Evolutionary conservation across 2,113 vertebrate species (phyloP).

Genomic region (Otis tarda): DNA sequence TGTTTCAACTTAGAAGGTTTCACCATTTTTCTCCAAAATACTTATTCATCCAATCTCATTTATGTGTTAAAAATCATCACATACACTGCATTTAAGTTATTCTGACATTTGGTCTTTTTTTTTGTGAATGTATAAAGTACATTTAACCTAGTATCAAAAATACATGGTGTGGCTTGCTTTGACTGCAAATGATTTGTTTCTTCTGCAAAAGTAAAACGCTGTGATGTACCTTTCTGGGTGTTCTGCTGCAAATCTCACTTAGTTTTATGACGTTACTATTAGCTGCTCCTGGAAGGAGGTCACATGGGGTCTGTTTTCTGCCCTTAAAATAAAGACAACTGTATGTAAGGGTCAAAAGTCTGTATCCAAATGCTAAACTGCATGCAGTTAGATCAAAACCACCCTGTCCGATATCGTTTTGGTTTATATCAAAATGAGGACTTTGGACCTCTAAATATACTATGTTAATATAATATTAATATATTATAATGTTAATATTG

Average conservation of each 20-base stretch:
- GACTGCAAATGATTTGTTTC: not conserved
- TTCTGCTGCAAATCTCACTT: not conserved
- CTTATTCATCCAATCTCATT: not conserved
- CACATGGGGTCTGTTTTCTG: not conserved
- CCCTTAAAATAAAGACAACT: not conserved
- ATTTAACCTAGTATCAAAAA: constrained; percentile 20
- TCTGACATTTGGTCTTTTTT: not conserved
- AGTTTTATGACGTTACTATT: constrained; percentile 1
- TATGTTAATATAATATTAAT: not conserved
- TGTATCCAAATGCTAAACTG: not conserved
- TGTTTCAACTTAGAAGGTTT: not conserved
- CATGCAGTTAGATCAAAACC: not conserved
- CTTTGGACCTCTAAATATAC: not conserved
- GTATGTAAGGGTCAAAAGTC: not conserved
- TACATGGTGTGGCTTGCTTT: not conserved
- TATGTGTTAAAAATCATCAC: not conserved
- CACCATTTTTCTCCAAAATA: not conserved
- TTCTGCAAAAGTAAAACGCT: not conserved
- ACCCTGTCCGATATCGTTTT: fast-evolving
- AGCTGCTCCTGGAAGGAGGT: not conserved
- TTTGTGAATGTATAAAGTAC: not conserved
- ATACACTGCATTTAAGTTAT: not conserved
- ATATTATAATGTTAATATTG: not conserved
- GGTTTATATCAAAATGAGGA: not conserved
- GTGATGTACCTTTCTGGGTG: not conserved